Conservation (phyloP, 2,113 vertebrate genomes). For the Tapirus terrestris region DNA sequence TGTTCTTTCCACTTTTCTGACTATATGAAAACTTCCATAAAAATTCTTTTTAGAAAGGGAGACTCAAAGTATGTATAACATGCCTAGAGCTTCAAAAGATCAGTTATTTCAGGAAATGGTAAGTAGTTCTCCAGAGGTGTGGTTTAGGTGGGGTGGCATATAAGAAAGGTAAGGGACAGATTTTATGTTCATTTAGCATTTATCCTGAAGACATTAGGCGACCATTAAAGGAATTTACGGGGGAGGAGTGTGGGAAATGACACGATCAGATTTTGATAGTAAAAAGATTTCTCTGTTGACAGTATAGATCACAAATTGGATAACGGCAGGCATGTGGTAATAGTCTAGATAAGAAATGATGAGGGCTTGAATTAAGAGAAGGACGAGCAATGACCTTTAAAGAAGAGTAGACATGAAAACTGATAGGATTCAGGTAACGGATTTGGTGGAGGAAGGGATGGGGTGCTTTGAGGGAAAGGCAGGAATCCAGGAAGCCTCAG, state of each 20-base stretch:
- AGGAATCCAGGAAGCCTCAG: not conserved
- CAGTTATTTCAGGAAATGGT: not conserved
- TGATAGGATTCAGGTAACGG: not conserved
- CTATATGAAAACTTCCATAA: not conserved
- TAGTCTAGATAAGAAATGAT: not conserved
- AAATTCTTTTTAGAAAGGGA: not conserved
- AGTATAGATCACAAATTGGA: not conserved
- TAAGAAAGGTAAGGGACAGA: not conserved
- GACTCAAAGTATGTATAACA: not conserved
- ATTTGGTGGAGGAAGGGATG: too few relatives aligned
- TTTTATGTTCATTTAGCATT: not conserved
- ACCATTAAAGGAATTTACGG: not conserved
- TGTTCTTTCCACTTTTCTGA: not conserved
- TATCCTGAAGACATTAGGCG: not conserved
- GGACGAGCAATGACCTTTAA: not conserved
- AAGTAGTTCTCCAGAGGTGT: not conserved
- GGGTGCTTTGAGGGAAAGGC: not conserved
- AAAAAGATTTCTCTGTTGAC: not conserved
- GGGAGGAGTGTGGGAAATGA: not conserved
- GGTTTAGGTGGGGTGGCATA: not conserved
- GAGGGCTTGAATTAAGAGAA: not conserved
- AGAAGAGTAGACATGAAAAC: not conserved
- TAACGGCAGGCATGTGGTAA: not conserved
- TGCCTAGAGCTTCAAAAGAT: not conserved
- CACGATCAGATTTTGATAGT: not conserved